Evolutionary conservation across 1,140 invertebrate genomes (phyloP), one percentile per base, ranked within the genome.

Genomic region (Achatina immaculata): DNA sequence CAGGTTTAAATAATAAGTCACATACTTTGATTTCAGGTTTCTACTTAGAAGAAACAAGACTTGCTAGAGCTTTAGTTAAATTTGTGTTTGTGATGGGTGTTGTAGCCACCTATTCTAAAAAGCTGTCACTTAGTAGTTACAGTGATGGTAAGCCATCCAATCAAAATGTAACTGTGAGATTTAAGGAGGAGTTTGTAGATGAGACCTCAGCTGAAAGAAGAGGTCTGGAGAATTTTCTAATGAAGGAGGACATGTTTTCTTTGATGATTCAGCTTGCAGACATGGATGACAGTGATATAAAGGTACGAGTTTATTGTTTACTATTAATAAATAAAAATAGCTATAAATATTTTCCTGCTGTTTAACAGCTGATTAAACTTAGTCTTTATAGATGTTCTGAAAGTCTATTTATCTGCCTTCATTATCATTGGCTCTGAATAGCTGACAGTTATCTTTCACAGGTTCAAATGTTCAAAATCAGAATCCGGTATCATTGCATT

Each of bases 161-260:
- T 38, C 28, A 68, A 40, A 36, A 68, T 14, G n/a, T 14, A 68
- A 68, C 21, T 11, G 36, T 14, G 34, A 6, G 36, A 36, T 6
- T 68, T 36, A 7, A 34, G 38, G 31, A 31, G 36, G 38, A 68
- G 38, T 24, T 68, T 36, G 14, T 11, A 31, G 14, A 68, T 34
- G 36, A 68, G 14, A 68, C 36, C 19, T 31, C 38, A 16, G 14
- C 66, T 38, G 66, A 68, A 68, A 68, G 38, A 40, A 68, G 24
- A 31, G 7, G 4, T 38, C 6, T 68, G 24, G 36, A 31, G 38
- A 31, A 40, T 38, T 40, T 38, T 14, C 38, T 68, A 36, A 36
- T 68, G 38, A 40, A 68, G 36, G 66, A 68, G 7, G 66, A 40
- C 31, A 38, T 68, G 31, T 68, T 68, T 68, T 36, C 31, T 68